These are phyloP conservation scores for Caenorhabditis briggsae DNA, from an alignment of 1,140 invertebrate genomes.

Conservation along the genomic window DNA sequence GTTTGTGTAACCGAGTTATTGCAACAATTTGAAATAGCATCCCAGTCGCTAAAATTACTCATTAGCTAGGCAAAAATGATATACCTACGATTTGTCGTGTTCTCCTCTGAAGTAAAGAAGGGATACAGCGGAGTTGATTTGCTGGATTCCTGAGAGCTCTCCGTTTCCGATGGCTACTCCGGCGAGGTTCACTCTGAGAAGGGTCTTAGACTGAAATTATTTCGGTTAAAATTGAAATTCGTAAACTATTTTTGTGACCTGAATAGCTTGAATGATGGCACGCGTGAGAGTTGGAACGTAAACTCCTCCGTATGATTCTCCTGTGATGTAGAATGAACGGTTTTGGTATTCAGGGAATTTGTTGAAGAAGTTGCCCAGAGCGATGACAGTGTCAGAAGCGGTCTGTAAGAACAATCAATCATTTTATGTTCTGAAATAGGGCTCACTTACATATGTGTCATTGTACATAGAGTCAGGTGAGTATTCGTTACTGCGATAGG, in stretches of 20 bases:
- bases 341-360: slow-evolving; percentile 80
- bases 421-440: neutral
- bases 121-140: slow-evolving; percentile 63
- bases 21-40: slow-evolving; percentile 55
- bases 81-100: slow-evolving; percentile 47
- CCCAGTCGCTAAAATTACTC: slow-evolving; percentile 56
- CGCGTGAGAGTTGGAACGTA: slow-evolving; percentile 80
- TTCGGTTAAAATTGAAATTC: neutral
- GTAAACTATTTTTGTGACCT: slow-evolving; percentile 9
- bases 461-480: slow-evolving; percentile 78
- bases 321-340: slow-evolving; percentile 79
- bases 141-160: slow-evolving; percentile 65
- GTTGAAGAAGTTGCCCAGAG: slow-evolving; percentile 79
- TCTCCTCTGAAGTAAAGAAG: slow-evolving; percentile 63
- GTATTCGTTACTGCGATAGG: slow-evolving; percentile 77
- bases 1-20: slow-evolving; percentile 31
- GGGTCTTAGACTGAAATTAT: neutral
- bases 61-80: neutral
- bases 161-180: slow-evolving; percentile 67
- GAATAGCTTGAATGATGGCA: slow-evolving; percentile 60
- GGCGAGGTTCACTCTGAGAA: slow-evolving; percentile 58
- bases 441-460: slow-evolving; percentile 73
- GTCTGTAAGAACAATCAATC: slow-evolving; percentile 57
- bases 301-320: slow-evolving; percentile 79
- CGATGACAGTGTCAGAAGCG: slow-evolving; percentile 78